Evolutionary conservation across 2,113 vertebrate species (phyloP), one percentile per base, ranked within the genome.

Genomic region (Ictidomys tridecemlineatus): DNA sequence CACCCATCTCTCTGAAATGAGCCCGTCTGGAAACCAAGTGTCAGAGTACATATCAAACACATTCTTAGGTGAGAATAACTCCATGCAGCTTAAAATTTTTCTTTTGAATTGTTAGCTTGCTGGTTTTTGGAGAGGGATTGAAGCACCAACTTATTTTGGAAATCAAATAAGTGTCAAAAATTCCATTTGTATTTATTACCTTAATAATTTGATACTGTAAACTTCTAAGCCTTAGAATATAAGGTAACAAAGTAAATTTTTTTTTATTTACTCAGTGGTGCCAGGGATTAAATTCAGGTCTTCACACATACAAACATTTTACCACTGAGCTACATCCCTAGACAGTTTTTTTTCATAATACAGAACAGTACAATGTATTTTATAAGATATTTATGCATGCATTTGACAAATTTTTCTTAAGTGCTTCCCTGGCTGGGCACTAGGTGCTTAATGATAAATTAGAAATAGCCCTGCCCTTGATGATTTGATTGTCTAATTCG

Each of bases 1-100:
- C 88, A 99, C 99, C 93, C 99, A 99, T 97, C 99, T 99, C 67
- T 99, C 99, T 85, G 99, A 99, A 99, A 99, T 99, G 99, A 99
- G 99, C 98, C 99, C 99, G 58, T 99, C 99, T 94, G 99, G 99
- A 98, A 99, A 99, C 98, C 99, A 99, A 98, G 99, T 99, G 97
- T 99, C 99, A 4, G 99, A 99, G 98, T 99, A 99, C 98, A 99
- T 99, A 98, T 99, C 99, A 76, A 99, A 98, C 98, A 99, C 99
- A 42, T 99, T 99, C 98, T 99, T 99, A 98, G 99, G 99, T 99
- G 98, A 99, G 99, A 90, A 39, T 51, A 72, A 53, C 32, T 34
- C 12, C 28, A 5, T 32, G 2, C 18, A 37, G 11, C 17, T 87
- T 61, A 24, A 4, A 11, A 34, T 32, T 78, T 51, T 56, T 84